These are phyloP conservation scores for Tryphoninae sp. DNA, from an alignment of 2,888 invertebrate species.

Conservation along the genomic window DNA sequence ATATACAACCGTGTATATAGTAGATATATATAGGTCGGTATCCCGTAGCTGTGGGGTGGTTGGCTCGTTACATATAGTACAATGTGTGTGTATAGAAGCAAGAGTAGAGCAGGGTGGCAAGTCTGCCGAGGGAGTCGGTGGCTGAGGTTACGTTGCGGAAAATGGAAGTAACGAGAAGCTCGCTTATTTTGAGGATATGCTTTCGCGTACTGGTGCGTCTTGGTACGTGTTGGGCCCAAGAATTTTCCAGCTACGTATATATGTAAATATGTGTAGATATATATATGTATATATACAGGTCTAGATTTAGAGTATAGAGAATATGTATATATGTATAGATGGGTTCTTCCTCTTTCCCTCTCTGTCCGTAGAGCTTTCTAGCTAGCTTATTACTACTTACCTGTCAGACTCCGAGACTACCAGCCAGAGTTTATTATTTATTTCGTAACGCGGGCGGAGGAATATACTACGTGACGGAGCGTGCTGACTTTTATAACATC, in stretches of 20 bases:
- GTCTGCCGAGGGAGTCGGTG: conserved; percentile 24
- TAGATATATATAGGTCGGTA: not conserved
- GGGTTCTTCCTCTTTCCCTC: not conserved
- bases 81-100: conserved; percentile 14
- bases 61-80: conserved; percentile 9
- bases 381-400: conserved; percentile 65
- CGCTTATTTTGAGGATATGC: conserved; percentile 1
- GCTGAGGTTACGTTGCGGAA: conserved; percentile 45
- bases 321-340: not conserved
- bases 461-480: not conserved
- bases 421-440: conserved; percentile 65
- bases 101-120: conserved; percentile 11
- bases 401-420: conserved; percentile 59
- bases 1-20: not conserved
- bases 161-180: conserved; percentile 48
- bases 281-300: not conserved
- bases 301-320: not conserved
- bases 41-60: conserved; percentile 13
- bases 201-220: not conserved
- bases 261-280: not conserved
- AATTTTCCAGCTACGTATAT: conserved; percentile 17
- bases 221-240: conserved; percentile 10
- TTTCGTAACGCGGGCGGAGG: conserved; percentile 18
- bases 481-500: not conserved
- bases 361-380: not conserved